Evolutionary conservation across 2,797 vertebrate genomes (phyloP), one percentile per base, ranked within the genome.

Genomic region (Myripristis murdjan): DNA sequence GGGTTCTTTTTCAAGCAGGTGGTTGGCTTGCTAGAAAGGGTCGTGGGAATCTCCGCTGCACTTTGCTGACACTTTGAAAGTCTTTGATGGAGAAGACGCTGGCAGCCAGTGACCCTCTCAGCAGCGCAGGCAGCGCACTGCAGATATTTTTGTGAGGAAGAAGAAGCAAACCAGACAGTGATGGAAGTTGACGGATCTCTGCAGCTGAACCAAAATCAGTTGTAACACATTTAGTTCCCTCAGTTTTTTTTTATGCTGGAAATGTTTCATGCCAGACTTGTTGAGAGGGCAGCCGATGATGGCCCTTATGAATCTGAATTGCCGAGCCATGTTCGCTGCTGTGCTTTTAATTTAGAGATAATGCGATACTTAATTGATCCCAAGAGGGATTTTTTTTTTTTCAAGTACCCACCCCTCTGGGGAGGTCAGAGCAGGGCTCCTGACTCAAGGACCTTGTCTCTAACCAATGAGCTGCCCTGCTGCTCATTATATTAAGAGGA

Each of bases 381-480:
- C 33, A 33, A 35, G 33, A 33, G 33, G 35, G 31, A 31, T 31
- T 31, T 28, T 31, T 28, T 31, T 31, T 28, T 4, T 31, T 31
- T 31, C 20, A 20, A 20, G 20, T 20, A 20, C 4, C 28, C 28
- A 4, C 28, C 28, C 28, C 28, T 6, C 6, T 6, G 4, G 6
- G 28, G 4, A 4, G 33, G 33, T 35, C 33, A 35, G 33, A 35
- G 33, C 8, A 35, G 11, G 26, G 37, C 51, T 52, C 8, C 37
- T 62, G 16, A 77, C 64, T 62, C 73, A 82, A 70, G 63, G 64
- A 87, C 20, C 83, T 70, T 63, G 65, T 69, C 69, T 68, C 10
- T 82, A 80, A 83, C 72, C 82, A 75, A 68, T 46, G 46, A 79
- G 72, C 64, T 70, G 53, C 59, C 62, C 51, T 31, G 57, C 56